phyloP scores from a whole-genome alignment of 2,113 vertebrate genomes.

The Onychostoma macrolepis region DNA sequence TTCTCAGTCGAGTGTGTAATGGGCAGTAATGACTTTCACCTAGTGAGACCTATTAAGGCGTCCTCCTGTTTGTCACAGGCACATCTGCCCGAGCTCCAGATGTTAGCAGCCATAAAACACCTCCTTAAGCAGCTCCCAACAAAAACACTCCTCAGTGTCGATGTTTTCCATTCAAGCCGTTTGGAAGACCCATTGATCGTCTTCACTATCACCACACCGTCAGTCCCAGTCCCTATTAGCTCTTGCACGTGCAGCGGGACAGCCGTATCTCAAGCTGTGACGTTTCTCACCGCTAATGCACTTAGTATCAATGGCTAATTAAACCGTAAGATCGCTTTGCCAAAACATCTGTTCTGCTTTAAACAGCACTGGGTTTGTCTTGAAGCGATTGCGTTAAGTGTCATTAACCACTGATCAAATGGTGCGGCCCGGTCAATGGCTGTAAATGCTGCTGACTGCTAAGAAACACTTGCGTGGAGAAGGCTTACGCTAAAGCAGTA shows the following conservation, averaged over 20 bases:
- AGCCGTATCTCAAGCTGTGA: conserved; percentile 62
- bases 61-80: conserved; percentile 11
- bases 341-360: conserved; percentile 72
- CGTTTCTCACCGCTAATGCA: conserved; percentile 63
- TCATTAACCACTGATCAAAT: conserved; percentile 73
- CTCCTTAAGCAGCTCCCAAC: conserved; percentile 16
- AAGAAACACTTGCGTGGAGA: background rate
- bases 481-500: background rate
- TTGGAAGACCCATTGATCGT: background rate
- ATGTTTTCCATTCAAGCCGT: background rate
- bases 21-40: conserved; percentile 40
- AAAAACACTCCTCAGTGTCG: background rate
- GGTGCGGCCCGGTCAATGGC: conserved; percentile 63
- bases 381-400: conserved; percentile 70
- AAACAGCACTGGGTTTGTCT: conserved; percentile 69
- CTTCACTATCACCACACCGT: background rate
- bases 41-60: conserved; percentile 34
- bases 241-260: conserved; percentile 16
- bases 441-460: conserved; percentile 58
- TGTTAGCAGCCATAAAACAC: conserved; percentile 39
- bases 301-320: conserved; percentile 75
- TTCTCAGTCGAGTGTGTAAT: conserved; percentile 33
- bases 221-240: conserved; percentile 30
- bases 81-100: conserved; percentile 33
- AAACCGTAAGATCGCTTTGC: conserved; percentile 67